Conservation (phyloP, 2,113 vertebrate genomes). For the Semnornis frantzii region DNA sequence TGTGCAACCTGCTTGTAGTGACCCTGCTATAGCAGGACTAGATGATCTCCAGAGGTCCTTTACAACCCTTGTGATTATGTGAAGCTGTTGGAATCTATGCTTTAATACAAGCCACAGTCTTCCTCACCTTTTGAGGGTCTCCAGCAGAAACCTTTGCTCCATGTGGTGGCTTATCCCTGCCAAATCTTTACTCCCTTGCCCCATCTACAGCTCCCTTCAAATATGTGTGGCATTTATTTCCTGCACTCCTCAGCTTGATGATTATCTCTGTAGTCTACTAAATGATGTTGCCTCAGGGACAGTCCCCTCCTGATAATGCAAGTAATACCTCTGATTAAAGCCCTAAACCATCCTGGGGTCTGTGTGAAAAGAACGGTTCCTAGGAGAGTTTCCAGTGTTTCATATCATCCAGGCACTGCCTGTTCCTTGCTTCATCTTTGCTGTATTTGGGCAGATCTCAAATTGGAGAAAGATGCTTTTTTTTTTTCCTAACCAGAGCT, state of each 20-base stretch:
- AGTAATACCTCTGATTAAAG: not conserved
- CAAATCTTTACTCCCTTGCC: not conserved
- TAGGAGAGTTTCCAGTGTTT: not conserved
- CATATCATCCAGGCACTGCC: not conserved
- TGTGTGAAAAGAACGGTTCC: not conserved
- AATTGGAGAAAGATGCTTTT: not conserved
- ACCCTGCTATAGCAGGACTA: too few species aligned
- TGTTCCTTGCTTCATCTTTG: not conserved
- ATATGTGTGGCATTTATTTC: not conserved
- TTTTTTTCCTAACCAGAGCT: not conserved
- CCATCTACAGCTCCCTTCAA: not conserved
- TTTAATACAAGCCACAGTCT: too few species aligned
- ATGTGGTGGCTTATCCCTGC: not conserved
- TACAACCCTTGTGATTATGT: too few species aligned
- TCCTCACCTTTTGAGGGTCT: not conserved
- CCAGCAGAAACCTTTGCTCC: not conserved
- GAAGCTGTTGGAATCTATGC: too few species aligned
- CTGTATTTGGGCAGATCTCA: accelerated
- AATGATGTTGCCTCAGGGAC: not conserved
- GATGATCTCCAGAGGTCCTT: too few species aligned
- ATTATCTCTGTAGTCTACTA: not conserved
- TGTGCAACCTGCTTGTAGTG: too few species aligned
- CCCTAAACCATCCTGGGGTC: not conserved
- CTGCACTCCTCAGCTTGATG: not conserved
- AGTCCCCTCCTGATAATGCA: not conserved